These are phyloP conservation scores for Synergus japonicus DNA, from an alignment of 2,888 invertebrate genomes.

Conservation along the genomic window DNA sequence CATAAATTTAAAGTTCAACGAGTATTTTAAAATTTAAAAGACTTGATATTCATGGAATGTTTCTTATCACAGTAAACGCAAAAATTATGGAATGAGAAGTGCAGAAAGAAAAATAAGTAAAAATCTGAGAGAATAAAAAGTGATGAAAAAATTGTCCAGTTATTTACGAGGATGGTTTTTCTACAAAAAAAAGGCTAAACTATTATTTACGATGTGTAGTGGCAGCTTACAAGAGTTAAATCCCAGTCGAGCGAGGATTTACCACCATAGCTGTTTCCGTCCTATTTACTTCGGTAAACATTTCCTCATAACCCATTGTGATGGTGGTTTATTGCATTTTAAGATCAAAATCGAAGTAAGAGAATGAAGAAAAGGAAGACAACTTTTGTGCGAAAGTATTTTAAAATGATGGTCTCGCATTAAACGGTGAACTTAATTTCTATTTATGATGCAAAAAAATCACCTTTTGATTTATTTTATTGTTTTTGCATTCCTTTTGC, in stretches of 20 bases:
- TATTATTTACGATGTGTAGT: slow-evolving; percentile 29
- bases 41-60: not conserved
- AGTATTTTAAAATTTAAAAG: not conserved
- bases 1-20: not conserved
- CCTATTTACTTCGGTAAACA: slow-evolving; percentile 29
- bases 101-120: not conserved
- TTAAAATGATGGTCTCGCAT: too few relatives aligned
- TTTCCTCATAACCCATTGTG: slow-evolving; percentile 29
- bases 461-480: too few relatives aligned
- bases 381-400: too few relatives aligned
- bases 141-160: not conserved
- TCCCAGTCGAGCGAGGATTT: slow-evolving; percentile 32
- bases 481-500: too few relatives aligned
- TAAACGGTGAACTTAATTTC: too few relatives aligned
- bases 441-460: too few relatives aligned
- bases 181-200: slow-evolving; percentile 11
- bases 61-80: not conserved
- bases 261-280: slow-evolving; percentile 21
- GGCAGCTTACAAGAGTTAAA: slow-evolving; percentile 37
- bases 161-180: slow-evolving; percentile 8
- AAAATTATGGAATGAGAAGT: not conserved
- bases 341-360: slow-evolving; percentile 3
- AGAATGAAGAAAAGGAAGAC: not conserved
- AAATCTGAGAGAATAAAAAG: not conserved
- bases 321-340: not conserved